A percentile compares a stretch with the other conserved stretches of the same genome.
phyloP scores from a whole-genome alignment of 2,888 invertebrate genomes.

The Neuroscelio doddi region DNA sequence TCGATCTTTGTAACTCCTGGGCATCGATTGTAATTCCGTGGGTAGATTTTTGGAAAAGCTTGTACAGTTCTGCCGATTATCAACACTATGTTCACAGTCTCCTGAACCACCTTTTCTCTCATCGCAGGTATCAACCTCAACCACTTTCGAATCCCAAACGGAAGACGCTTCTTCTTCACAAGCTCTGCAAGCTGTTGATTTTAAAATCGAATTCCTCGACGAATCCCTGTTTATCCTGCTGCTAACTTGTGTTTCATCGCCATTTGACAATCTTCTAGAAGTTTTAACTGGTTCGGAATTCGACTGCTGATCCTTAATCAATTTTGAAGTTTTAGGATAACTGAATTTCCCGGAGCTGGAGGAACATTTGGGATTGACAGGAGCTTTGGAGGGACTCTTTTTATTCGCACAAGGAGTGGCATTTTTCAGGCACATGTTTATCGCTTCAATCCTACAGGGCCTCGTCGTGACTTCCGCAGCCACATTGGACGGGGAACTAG shows the following conservation, averaged over 20 bases:
- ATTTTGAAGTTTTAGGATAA: no score
- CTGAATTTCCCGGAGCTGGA: constrained; percentile 37
- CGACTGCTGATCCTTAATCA: no score
- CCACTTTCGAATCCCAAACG: no score
- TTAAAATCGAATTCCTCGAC: not conserved
- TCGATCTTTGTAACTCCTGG: constrained; percentile 65
- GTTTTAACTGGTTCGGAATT: no score
- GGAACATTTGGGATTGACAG: no score
- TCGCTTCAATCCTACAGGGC: constrained; percentile 47
- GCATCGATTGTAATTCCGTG: constrained; percentile 65
- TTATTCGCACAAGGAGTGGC: constrained; percentile 24
- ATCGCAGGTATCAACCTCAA: constrained; percentile 36
- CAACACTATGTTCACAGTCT: constrained; percentile 40
- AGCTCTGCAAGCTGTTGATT: not conserved
- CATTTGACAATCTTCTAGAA: constrained; percentile 25
- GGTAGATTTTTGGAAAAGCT: constrained; percentile 58
- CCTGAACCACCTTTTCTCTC: constrained; percentile 39
- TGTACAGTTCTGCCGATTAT: constrained; percentile 56
- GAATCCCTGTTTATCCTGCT: no score
- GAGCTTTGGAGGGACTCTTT: constrained; percentile 50
- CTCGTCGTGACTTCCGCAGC: constrained; percentile 32
- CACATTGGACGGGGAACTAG: constrained; percentile 19
- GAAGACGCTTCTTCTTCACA: constrained; percentile 3
- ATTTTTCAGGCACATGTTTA: constrained; percentile 36
- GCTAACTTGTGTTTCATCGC: constrained; percentile 22